Conservation (phyloP, 2,888 invertebrate genomes). For the Sinhomidia bicolor region DNA sequence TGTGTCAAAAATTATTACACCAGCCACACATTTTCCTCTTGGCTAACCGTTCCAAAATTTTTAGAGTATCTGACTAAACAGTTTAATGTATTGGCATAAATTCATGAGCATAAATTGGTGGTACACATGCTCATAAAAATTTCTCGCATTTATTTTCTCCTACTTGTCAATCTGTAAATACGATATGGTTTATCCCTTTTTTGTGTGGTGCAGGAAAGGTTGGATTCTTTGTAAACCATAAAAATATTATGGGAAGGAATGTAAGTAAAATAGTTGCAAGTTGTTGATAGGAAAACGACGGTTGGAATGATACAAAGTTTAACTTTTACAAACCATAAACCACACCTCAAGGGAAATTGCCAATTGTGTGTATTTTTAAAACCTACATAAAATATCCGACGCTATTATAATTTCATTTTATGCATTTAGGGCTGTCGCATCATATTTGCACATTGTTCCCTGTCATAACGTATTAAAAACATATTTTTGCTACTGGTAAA, state of each 20-base stretch:
- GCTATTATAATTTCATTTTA: slow-evolving; percentile 18
- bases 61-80: neutral
- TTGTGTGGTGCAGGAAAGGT: neutral
- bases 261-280: neutral
- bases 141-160: slow-evolving; percentile 10
- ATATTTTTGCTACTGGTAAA: slow-evolving; percentile 28
- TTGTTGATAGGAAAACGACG: slow-evolving; percentile 20
- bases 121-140: slow-evolving; percentile 51
- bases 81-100: slow-evolving; percentile 35
- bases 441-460: slow-evolving; percentile 30
- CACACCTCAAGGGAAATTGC: slow-evolving; percentile 67
- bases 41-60: neutral
- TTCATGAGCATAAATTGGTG: neutral
- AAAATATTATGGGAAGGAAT: neutral
- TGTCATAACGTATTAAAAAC: neutral
- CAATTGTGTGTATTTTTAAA: slow-evolving; percentile 59
- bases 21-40: neutral
- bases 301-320: neutral
- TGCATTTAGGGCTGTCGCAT: slow-evolving; percentile 41
- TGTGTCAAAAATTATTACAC: neutral
- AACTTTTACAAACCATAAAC: slow-evolving; percentile 56
- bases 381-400: neutral
- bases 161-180: slow-evolving; percentile 15
- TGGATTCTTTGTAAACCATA: slow-evolving; percentile 1
- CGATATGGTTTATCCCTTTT: slow-evolving; percentile 4